Percentiles rank a stretch among this genome's conserved stretches.
These are phyloP conservation scores for Arizona elegans DNA, from an alignment of 2,113 vertebrate species.

Conservation along the genomic window DNA sequence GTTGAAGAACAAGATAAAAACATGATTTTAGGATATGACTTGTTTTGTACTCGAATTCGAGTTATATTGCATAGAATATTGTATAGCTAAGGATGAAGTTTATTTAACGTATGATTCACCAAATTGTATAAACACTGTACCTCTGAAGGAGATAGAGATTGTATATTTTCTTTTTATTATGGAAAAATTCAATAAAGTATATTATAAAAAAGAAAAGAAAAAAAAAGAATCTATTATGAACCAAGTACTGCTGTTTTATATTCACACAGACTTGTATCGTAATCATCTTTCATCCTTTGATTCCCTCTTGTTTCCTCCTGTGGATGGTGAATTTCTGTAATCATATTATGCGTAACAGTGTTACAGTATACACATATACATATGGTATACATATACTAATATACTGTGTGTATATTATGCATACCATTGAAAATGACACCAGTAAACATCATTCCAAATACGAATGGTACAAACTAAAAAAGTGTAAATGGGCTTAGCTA, in stretches of 20 bases:
- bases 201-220: no score
- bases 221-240: neutral
- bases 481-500: neutral
- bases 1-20: no score
- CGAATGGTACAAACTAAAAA: neutral
- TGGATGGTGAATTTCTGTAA: neutral
- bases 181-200: no score
- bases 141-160: no score
- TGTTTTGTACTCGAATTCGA: no score
- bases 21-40: no score
- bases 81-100: no score
- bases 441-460: neutral
- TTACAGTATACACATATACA: neutral
- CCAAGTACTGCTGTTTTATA: neutral
- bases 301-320: neutral
- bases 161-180: no score
- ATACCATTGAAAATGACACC: neutral
- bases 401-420: neutral
- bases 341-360: neutral
- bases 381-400: neutral
- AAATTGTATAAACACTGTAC: no score
- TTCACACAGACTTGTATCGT: neutral
- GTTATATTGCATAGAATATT: no score
- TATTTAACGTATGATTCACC: no score
- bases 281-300: neutral